Conservation (phyloP, 2,888 invertebrate species). For the Tenthredo livida region DNA sequence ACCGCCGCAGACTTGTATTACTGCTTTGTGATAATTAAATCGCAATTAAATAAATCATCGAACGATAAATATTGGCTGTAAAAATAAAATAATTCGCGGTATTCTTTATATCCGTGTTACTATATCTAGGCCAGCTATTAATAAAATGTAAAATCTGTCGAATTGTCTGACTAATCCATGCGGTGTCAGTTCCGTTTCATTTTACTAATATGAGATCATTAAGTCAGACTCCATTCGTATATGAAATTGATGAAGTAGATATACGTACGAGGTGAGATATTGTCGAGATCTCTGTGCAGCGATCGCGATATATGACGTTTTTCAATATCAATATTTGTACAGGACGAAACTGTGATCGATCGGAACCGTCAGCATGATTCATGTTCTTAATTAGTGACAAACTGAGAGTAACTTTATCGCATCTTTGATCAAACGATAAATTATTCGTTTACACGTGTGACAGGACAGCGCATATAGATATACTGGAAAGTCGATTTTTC, state of each 20-base stretch:
- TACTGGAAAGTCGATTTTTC: background rate
- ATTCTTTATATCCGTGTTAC: background rate
- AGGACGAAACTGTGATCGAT: slow-evolving; percentile 51
- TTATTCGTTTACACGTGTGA: background rate
- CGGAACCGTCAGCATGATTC: background rate
- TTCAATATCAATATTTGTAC: slow-evolving; percentile 41
- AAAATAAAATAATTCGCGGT: background rate
- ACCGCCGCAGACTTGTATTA: background rate
- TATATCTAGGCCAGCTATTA: background rate
- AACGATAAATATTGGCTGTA: background rate
- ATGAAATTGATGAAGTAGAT: background rate
- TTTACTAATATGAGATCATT: background rate
- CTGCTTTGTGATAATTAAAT: background rate
- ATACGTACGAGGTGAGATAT: background rate
- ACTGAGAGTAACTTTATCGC: slow-evolving; percentile 13
- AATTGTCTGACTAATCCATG: background rate
- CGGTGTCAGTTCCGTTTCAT: slow-evolving; percentile 32
- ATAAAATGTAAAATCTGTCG: background rate
- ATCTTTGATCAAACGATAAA: background rate
- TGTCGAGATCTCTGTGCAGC: background rate
- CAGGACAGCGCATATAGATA: background rate
- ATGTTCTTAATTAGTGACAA: slow-evolving; percentile 23
- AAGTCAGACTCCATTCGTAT: slow-evolving; percentile 2
- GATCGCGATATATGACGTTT: background rate
- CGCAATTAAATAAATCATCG: background rate